Evolutionary conservation across 2,113 vertebrate genomes (phyloP).

Genomic region (Ivindomyrus marchei): DNA sequence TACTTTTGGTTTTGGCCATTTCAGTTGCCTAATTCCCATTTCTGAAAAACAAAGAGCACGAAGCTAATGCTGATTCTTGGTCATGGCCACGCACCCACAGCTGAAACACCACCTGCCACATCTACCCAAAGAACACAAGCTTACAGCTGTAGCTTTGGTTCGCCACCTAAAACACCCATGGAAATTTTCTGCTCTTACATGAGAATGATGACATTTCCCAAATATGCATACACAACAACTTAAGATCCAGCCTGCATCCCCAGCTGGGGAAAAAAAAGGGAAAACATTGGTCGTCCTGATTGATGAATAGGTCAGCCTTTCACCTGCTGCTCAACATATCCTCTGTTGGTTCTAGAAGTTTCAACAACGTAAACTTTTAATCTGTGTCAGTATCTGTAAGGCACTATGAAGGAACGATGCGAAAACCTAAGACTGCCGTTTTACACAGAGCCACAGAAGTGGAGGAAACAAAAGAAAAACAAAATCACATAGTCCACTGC

Average conservation of each 20-base stretch:
- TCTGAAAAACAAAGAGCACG: background rate
- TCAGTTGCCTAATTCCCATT: background rate
- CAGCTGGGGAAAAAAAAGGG: background rate
- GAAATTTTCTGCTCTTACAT: background rate
- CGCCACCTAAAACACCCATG: slow-evolving; percentile 43
- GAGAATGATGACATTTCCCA: background rate
- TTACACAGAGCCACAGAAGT: slow-evolving; percentile 42
- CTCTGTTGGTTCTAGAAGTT: slow-evolving; percentile 66
- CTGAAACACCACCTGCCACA: background rate
- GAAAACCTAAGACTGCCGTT: slow-evolving; percentile 68
- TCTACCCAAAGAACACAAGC: slow-evolving; percentile 39
- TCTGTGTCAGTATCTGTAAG: slow-evolving; percentile 80
- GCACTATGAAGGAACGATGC: slow-evolving; percentile 95
- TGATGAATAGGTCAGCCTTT: slow-evolving; percentile 39
- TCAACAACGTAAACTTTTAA: slow-evolving; percentile 72
- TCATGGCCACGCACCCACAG: background rate
- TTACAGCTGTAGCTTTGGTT: slow-evolving; percentile 52
- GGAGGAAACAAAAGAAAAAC: slow-evolving; percentile 48
- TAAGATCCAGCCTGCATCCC: background rate
- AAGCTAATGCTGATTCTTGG: background rate
- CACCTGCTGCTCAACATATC: slow-evolving; percentile 32
- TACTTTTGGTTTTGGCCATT: slow-evolving; percentile 2
- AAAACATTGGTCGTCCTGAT: slow-evolving; percentile 52
- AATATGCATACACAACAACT: background rate
- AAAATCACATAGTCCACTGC: slow-evolving; percentile 64